phyloP scores from a whole-genome alignment of 2,888 invertebrate genomes.

The Phragmatobia fuliginosa region DNA sequence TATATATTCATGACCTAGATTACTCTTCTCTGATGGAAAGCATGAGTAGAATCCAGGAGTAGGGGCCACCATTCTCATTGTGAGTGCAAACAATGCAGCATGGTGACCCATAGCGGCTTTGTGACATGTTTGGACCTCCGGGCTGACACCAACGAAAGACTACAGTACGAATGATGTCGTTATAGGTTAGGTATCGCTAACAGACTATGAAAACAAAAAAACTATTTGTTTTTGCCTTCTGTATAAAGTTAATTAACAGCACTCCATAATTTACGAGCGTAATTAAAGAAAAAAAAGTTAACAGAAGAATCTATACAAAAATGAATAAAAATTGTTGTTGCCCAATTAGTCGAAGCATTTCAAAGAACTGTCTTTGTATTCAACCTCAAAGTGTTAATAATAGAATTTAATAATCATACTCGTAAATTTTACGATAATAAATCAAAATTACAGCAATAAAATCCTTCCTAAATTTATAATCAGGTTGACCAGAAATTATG shows the following conservation, averaged over 20 bases:
- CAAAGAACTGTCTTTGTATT: background rate
- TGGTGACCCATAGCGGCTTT: too few species aligned
- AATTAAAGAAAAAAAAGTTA: background rate
- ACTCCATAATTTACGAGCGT: background rate
- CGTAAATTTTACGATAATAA: background rate
- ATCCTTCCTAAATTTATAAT: background rate
- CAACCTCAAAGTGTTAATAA: background rate
- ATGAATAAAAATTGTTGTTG: background rate
- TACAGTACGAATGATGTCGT: too few species aligned
- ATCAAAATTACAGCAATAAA: background rate
- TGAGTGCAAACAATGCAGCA: too few species aligned
- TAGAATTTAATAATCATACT: background rate
- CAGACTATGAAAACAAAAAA: background rate
- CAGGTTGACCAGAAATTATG: background rate
- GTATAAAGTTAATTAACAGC: background rate
- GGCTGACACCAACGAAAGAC: too few species aligned
- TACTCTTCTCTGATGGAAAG: too few species aligned
- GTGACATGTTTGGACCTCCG: too few species aligned
- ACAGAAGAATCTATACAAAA: background rate
- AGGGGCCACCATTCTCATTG: too few species aligned
- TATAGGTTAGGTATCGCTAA: too few species aligned
- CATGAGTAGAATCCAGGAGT: too few species aligned
- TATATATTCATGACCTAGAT: slow-evolving; percentile 18
- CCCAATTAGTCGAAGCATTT: background rate
- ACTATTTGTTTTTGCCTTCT: background rate